Evolutionary conservation across 2,797 vertebrate genomes (phyloP), one percentile per base, ranked within the genome.

Genomic region (Poeciliopsis gracilis): DNA sequence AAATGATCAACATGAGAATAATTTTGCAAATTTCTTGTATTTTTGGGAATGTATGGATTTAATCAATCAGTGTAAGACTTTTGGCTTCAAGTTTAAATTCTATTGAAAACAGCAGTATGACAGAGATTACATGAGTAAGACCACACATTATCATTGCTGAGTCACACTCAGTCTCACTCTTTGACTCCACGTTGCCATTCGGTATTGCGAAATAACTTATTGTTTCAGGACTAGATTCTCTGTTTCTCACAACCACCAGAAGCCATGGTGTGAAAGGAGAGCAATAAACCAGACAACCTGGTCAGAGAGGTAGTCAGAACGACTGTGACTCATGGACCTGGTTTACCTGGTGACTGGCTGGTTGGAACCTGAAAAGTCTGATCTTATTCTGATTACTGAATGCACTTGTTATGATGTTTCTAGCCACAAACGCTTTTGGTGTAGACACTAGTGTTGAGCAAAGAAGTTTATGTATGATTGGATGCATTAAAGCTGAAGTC

Each of bases 221-320:
- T 67, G 63, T 67, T 67, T 67, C 18, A 41, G 63, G 63, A 67
- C 63, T 41, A 15, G 61, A 10, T 66, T 28, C 61, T 66, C 33
- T 66, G 16, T 3, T 10, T 36, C 10, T 23, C 30, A 66, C 38
- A 66, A 1, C 30, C 33, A 67, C 11, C 36, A 67, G 36, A 67
- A 67, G 23, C 63, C 63, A 5, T 25, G 36, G 36, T 67, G 36
- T 66, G 33, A 38, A 38, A 23, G 18, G 33, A 66, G 33, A 10
- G 36, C 12, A 41, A 67, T 41, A 41, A 38, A 38, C 33, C 33
- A 38, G 30, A 25, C 20, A 25, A 4, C 20, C 36, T 67, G 63
- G 20, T n/a, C 41, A 28, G 25, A 28, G 45, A 45, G 43, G 25
- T 45, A 45, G 66, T 69, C 41, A 7, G 36, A n/a, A 45, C 4